phyloP scores from a whole-genome alignment of 1,140 invertebrate species.

The Zaprionus inermis region DNA sequence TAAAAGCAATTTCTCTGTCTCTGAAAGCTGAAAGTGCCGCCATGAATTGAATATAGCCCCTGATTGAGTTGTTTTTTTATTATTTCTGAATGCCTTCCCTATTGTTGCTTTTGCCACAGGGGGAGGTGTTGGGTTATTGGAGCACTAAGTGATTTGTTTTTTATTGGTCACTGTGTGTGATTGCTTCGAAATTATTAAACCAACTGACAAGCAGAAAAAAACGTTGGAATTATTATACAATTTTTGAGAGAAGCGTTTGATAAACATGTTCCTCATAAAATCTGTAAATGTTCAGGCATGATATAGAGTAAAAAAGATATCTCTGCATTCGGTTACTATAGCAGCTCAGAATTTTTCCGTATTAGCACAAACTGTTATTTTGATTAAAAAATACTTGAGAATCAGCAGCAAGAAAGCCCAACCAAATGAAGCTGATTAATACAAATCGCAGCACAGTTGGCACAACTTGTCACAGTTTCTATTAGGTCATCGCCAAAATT shows the following conservation, averaged over 20 bases:
- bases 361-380: neutral
- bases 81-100: constrained; percentile 20
- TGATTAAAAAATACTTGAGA: neutral
- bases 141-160: constrained; percentile 1
- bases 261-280: no score
- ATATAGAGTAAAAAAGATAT: no score
- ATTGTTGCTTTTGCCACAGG: neutral
- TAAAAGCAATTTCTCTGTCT: constrained; percentile 66
- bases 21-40: constrained; percentile 44
- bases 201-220: neutral
- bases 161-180: constrained; percentile 4
- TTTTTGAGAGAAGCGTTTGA: no score
- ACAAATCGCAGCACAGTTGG: constrained; percentile 68
- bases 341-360: neutral
- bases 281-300: no score
- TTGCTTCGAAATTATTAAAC: neutral
- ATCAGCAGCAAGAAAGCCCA: constrained; percentile 18
- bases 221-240: neutral
- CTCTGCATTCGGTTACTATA: no score
- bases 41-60: constrained; percentile 71
- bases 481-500: constrained; percentile 76
- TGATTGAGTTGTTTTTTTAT: constrained; percentile 64
- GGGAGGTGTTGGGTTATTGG: neutral
- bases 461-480: constrained; percentile 75
- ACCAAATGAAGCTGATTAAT: constrained; percentile 68